Conservation (phyloP, 2,888 invertebrate species). For the Athalia rosae region DNA sequence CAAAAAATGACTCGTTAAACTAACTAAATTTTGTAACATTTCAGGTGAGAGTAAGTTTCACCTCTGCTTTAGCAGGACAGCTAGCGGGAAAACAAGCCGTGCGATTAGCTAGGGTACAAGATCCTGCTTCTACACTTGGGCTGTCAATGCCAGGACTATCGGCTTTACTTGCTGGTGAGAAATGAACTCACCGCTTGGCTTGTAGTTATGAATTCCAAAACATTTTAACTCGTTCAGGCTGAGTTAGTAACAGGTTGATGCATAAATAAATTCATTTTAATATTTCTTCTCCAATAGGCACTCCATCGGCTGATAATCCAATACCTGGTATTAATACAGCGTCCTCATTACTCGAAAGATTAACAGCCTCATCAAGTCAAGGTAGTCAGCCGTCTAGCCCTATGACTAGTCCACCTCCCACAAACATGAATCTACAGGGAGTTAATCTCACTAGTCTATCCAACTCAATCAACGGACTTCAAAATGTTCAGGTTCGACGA, state of each 20-base stretch:
- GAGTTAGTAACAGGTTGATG: no score
- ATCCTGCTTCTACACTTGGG: constrained; percentile 74
- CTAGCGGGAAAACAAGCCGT: constrained; percentile 72
- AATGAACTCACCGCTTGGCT: no score
- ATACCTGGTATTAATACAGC: constrained; percentile 76
- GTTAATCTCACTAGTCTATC: constrained; percentile 83
- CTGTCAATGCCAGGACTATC: constrained; percentile 78
- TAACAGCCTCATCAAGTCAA: constrained; percentile 74
- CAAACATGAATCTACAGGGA: constrained; percentile 79
- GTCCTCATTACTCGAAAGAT: constrained; percentile 75
- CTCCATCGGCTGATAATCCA: constrained; percentile 78
- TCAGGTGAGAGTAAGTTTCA: constrained; percentile 69
- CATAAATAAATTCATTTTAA: constrained; percentile 46
- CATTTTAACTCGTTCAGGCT: no score
- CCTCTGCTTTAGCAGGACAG: constrained; percentile 68
- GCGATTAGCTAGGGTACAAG: constrained; percentile 72
- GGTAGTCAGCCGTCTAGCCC: constrained; percentile 75
- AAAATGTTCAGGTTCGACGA: constrained; percentile 81
- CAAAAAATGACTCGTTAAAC: no score
- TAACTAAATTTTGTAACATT: background rate
- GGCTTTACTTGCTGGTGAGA: constrained; percentile 76
- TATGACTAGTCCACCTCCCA: constrained; percentile 78
- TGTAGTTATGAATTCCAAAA: no score
- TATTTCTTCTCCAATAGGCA: constrained; percentile 67
- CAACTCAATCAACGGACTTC: constrained; percentile 81